These are phyloP conservation scores for Zhuqinia jingwanae DNA, from an alignment of 2,888 invertebrate species.

Conservation along the genomic window DNA sequence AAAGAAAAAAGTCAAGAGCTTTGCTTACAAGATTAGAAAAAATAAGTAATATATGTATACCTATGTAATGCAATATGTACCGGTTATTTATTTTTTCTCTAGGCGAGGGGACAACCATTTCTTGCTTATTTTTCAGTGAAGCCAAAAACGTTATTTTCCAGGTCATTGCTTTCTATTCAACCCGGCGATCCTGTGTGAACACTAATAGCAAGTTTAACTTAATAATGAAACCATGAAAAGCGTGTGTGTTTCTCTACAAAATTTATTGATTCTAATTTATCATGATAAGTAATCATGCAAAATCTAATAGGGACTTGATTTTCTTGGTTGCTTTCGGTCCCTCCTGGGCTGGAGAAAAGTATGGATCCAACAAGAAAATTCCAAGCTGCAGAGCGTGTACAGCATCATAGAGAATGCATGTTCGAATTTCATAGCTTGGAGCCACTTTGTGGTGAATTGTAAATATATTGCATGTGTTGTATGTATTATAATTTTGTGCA, in stretches of 20 bases:
- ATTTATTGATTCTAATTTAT: conserved; percentile 60
- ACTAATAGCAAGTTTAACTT: background rate
- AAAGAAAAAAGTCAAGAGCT: conserved; percentile 11
- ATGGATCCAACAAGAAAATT: conserved; percentile 22
- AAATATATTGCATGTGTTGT: no score
- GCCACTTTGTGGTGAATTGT: no score
- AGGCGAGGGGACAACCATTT: background rate
- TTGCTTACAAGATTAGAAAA: background rate
- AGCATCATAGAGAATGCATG: background rate
- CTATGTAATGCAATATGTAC: no score
- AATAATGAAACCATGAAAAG: background rate
- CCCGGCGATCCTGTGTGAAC: no score
- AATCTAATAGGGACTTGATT: background rate
- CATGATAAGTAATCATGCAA: conserved; percentile 34
- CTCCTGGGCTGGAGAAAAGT: background rate
- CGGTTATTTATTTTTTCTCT: background rate
- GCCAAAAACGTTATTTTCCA: background rate
- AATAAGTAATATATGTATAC: background rate
- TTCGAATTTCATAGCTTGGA: no score
- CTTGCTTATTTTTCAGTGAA: background rate
- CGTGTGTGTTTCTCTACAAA: background rate
- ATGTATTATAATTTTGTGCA: no score
- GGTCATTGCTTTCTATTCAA: background rate
- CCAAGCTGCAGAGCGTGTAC: no score
- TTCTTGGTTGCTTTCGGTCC: background rate